Base-by-base conservation (phyloP, 1,140 invertebrate species). In the Lordiphosa clarofinis region DNA sequence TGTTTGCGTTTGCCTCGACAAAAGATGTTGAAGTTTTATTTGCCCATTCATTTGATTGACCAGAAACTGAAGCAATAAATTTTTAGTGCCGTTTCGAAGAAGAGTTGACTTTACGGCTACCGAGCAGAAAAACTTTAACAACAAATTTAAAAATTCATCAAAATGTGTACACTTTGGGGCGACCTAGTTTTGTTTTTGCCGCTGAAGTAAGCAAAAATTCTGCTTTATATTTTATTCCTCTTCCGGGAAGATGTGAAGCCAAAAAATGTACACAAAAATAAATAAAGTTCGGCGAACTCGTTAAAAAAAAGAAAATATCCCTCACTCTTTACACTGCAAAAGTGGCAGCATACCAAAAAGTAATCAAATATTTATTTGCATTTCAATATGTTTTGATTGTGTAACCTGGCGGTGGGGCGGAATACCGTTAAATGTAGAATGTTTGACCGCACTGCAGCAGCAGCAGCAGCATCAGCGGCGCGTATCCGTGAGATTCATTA, bases 401-500 rank as follows among this genome's bases (percentile, higher is more conserved):
- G 75, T 81, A 63, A 72, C 39, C 49, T 46, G 10, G 44, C 12
- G 35, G 39, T 33, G 13, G 24, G 46, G 40, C 40, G 15, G 37
- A 40, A 33, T 62, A 69, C 76, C 78, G 76, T 81, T 81, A 81
- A 75, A 60, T 68, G 61, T 76, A 70, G 38, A 67, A 48, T 56
- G 47, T 56, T 52, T 60, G 48, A 24, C 36, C 39, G 35, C 67
- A 76, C 72, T 68, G 72, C 47, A 37, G 15, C 37, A 21, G 21
- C 38, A 13, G n/a, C n/a, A n/a, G 43, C 49, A 49, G 44, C 58
- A 64, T 31, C 68, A 81, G 72, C 67, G 53, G 65, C 73, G 76
- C 76, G 78, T 81, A 76, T 84, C 78, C 56, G 21, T 69, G 62
- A 69, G 76, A 82, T 81, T 69, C 76, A 81, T 81, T 81, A 82